Percentiles rank a stretch among this genome's conserved stretches.
Evolutionary conservation across 2,888 invertebrate species (phyloP).

Genomic region (Nomada lathburiana): DNA sequence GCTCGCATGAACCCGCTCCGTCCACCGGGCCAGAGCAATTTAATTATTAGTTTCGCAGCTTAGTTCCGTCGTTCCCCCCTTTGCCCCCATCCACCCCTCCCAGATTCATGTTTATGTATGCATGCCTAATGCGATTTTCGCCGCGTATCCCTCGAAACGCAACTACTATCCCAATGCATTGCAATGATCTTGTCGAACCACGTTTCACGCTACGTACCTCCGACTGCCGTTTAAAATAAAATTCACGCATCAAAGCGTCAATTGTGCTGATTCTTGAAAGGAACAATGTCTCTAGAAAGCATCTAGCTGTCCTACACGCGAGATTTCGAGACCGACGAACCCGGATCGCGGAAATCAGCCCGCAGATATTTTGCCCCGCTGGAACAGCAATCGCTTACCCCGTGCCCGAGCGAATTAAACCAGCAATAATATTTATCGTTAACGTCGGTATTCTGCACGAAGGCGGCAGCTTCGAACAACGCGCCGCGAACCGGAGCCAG

Average conservation of each 20-base stretch:
- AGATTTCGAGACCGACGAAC: neutral
- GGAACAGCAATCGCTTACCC: neutral
- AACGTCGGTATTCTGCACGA: too few relatives aligned
- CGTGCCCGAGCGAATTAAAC: neutral
- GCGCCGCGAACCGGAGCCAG: neutral
- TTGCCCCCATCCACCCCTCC: constrained; percentile 1
- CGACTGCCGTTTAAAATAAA: too few relatives aligned
- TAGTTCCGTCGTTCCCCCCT: constrained; percentile 63
- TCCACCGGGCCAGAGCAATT: constrained; percentile 72
- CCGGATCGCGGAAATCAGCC: neutral
- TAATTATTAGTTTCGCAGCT: constrained; percentile 79
- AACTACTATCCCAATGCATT: constrained; percentile 14
- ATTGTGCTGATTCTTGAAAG: too few relatives aligned
- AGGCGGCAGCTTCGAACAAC: too few relatives aligned
- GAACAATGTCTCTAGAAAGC: too few relatives aligned
- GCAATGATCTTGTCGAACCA: too few relatives aligned
- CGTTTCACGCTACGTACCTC: too few relatives aligned
- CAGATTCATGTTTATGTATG: constrained; percentile 76
- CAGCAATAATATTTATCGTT: neutral
- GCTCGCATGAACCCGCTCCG: constrained; percentile 49
- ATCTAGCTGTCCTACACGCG: too few relatives aligned
- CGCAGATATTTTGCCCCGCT: neutral
- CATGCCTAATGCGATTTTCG: constrained; percentile 71
- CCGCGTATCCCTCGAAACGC: constrained; percentile 63
- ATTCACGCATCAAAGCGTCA: too few relatives aligned